Evolutionary conservation across 1,140 invertebrate species (phyloP).

Genomic region (Tenebrio molitor): DNA sequence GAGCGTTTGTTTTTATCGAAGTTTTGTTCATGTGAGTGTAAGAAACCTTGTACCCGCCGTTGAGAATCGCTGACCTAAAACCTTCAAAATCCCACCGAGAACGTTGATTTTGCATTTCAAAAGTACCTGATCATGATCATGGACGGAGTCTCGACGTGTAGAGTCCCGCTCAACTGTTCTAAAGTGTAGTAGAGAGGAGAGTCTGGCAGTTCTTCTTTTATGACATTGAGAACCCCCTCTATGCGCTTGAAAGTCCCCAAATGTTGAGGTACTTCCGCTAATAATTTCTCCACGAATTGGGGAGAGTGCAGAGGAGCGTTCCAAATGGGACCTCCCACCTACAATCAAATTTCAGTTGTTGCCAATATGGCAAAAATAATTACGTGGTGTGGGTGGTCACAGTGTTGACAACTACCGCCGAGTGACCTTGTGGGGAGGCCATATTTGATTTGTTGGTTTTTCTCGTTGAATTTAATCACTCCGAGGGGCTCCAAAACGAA

Average conservation of each 20-base stretch:
- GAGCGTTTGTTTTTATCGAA: conserved; percentile 96
- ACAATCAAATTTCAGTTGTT: neutral
- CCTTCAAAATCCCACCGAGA: neutral
- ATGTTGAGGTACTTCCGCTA: conserved; percentile 67
- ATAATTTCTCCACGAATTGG: conserved; percentile 78
- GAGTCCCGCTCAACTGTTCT: conserved; percentile 73
- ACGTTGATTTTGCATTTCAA: neutral
- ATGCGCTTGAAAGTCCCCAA: conserved; percentile 84
- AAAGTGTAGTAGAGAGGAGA: conserved; percentile 90
- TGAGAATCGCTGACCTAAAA: conserved; percentile 90
- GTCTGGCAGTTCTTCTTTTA: conserved; percentile 85
- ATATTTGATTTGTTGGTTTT: conserved; percentile 75
- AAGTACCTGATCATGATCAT: conserved; percentile 76
- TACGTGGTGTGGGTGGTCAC: conserved; percentile 80
- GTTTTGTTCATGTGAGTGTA: conserved; percentile 90
- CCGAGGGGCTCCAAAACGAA: conserved; percentile 84
- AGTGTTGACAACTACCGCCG: conserved; percentile 79
- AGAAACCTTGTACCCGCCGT: conserved; percentile 94
- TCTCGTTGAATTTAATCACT: conserved; percentile 71
- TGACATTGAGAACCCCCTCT: conserved; percentile 77
- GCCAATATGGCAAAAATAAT: conserved; percentile 53
- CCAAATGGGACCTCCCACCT: conserved; percentile 93
- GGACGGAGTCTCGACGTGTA: conserved; percentile 77
- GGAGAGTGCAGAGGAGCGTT: conserved; percentile 85
- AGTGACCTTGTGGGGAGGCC: conserved; percentile 78